Base-by-base conservation (phyloP, 1,140 invertebrate genomes). In the Brachionus manjavacas region DNA sequence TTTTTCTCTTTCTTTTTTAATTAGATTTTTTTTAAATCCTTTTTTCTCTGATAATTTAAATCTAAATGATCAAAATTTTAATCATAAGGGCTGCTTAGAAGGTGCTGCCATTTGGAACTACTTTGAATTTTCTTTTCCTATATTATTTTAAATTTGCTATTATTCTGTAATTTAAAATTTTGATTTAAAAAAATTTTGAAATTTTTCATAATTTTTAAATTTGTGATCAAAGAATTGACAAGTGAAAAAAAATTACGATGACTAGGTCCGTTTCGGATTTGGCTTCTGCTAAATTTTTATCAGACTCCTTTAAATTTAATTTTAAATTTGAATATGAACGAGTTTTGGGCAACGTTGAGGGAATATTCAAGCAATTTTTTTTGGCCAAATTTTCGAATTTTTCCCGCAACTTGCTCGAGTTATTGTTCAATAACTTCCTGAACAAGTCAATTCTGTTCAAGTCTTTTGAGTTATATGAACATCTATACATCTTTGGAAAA, bases 361-460 rank as follows among this genome's bases (percentile, higher is more conserved):
- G 16, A 39, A 72, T 16, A 72, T 20, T 72, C 16, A 72, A 20
- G 16, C 35, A 39, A 39, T 72, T 72, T 72, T 20, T 76, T 23
- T 76, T 76, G 39, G n/a, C 39, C n/a, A 76, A 46, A 46, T 23
- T 76, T 46, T 76, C 72, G 25, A 46, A 76, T 49, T 76, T 76
- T 31, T 76, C 20, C 43, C 43, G 41, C 25, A 76, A 76, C 16
- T 12, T 76, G 25, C 9, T 46, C 20, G 72, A 76, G 46, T 76
- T 76, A 28, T 76, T 76, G 39, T 16, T 46, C 16, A 76, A 25
- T 46, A 49, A 28, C 43, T 46, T 76, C 43, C 43, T 76, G 20
- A 46, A 76, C 16, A 23, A 23, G 41, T 49, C 43, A 11, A 76
- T 76, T 76, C n/a, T 76, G 31, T 76, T 46, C 16, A 20, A 23